phyloP scores from a whole-genome alignment of 1,140 invertebrate species.

The Ectropis grisescens region DNA sequence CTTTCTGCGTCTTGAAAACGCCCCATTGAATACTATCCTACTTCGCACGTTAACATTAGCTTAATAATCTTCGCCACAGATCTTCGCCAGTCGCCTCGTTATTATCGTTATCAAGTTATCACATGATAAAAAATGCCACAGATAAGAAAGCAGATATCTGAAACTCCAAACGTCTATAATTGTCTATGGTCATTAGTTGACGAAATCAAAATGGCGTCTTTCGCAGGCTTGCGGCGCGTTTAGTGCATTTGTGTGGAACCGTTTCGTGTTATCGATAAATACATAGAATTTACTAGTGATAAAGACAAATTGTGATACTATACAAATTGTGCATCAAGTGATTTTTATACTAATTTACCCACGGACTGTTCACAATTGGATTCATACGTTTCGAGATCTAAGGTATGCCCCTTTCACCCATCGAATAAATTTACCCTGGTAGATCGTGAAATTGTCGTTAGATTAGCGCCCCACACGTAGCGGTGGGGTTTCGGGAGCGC shows the following conservation, averaged over 20 bases:
- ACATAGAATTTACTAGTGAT: conserved; percentile 35
- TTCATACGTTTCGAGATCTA: conserved; percentile 26
- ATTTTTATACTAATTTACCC: conserved; percentile 15
- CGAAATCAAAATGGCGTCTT: conserved; percentile 69
- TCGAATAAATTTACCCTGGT: conserved; percentile 30
- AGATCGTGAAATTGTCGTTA: conserved; percentile 12
- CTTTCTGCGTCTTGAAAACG: no score
- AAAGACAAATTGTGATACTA: conserved; percentile 24
- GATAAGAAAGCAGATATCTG: no score
- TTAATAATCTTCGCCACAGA: no score
- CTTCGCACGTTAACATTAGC: no score
- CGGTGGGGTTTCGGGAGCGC: conserved; percentile 4
- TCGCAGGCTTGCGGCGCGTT: conserved; percentile 58
- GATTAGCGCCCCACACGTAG: neutral
- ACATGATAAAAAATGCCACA: no score
- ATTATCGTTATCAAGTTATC: no score
- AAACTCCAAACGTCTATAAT: no score
- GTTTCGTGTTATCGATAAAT: conserved; percentile 40
- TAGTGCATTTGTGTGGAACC: conserved; percentile 41
- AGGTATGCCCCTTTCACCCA: conserved; percentile 65
- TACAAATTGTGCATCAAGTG: conserved; percentile 30
- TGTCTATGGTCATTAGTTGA: conserved; percentile 58
- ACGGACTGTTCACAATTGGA: conserved; percentile 11
- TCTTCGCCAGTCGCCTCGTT: no score
- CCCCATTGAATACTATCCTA: no score